phyloP scores from a whole-genome alignment of 2,888 invertebrate genomes.

The Chironomus riparius region DNA sequence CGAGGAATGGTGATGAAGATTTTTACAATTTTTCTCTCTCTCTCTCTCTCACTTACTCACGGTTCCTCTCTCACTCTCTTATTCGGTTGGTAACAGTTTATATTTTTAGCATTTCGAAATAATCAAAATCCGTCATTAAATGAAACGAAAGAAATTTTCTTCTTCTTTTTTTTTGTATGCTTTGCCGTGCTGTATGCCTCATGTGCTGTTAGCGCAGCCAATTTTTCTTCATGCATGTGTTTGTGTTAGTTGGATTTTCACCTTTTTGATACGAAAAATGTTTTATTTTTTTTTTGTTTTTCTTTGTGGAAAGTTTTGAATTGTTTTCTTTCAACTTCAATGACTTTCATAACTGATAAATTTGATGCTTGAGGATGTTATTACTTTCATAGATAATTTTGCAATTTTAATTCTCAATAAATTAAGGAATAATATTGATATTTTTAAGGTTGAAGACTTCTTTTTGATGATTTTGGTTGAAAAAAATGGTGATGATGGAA shows the following conservation, averaged over 20 bases:
- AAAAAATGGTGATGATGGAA: too few species aligned
- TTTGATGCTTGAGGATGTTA: too few species aligned
- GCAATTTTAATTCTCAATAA: too few species aligned
- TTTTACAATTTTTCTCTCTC: background rate
- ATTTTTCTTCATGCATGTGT: background rate
- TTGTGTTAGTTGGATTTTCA: background rate
- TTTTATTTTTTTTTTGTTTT: too few species aligned
- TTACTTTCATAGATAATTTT: too few species aligned
- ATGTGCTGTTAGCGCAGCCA: background rate
- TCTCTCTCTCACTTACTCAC: background rate
- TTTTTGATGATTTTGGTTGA: too few species aligned
- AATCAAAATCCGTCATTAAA: background rate
- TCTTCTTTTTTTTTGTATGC: background rate
- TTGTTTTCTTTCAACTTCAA: too few species aligned
- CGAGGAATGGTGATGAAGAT: constrained; percentile 22
- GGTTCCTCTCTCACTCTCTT: background rate
- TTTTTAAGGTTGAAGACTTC: too few species aligned
- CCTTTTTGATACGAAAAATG: background rate
- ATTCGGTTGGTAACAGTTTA: background rate
- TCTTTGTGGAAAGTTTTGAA: too few species aligned
- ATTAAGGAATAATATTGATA: too few species aligned
- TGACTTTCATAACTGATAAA: too few species aligned
- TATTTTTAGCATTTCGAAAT: background rate
- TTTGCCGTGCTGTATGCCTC: too few species aligned
- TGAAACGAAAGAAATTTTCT: background rate